phyloP scores from a whole-genome alignment of 2,113 vertebrate genomes.

The Aramus guarauna region DNA sequence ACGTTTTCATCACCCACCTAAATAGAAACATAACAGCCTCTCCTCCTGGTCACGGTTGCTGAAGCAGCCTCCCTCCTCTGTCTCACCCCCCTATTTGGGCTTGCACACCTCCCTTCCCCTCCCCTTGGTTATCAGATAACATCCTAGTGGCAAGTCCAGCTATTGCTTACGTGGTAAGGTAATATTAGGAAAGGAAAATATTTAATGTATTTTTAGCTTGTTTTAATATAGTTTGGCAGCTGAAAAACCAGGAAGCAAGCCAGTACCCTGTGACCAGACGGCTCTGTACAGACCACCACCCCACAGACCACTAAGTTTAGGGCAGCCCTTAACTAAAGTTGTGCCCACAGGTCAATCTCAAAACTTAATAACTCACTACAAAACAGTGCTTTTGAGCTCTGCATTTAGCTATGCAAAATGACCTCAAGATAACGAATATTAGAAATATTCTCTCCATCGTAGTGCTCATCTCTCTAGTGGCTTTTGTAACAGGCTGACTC shows the following conservation, averaged over 20 bases:
- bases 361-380: background rate
- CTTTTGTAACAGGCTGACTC: background rate
- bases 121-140: constrained; percentile 58
- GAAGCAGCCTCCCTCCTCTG: background rate
- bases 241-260: constrained; percentile 58
- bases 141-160: constrained; percentile 32
- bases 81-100: background rate
- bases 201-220: constrained; percentile 70
- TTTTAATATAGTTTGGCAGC: constrained; percentile 68
- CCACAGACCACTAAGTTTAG: background rate
- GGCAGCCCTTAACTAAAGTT: background rate
- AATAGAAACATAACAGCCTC: constrained; percentile 33
- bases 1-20: constrained; percentile 11
- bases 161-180: constrained; percentile 58
- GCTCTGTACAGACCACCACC: background rate
- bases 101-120: background rate
- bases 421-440: background rate
- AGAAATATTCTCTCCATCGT: background rate
- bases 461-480: background rate
- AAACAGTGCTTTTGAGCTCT: background rate
- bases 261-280: background rate
- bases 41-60: background rate
- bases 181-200: constrained; percentile 73
- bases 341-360: background rate
- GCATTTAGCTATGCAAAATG: background rate